Percentiles rank a stretch among this genome's conserved stretches.
Evolutionary conservation across 2,113 vertebrate genomes (phyloP).

Genomic region (Larimichthys polyactis): DNA sequence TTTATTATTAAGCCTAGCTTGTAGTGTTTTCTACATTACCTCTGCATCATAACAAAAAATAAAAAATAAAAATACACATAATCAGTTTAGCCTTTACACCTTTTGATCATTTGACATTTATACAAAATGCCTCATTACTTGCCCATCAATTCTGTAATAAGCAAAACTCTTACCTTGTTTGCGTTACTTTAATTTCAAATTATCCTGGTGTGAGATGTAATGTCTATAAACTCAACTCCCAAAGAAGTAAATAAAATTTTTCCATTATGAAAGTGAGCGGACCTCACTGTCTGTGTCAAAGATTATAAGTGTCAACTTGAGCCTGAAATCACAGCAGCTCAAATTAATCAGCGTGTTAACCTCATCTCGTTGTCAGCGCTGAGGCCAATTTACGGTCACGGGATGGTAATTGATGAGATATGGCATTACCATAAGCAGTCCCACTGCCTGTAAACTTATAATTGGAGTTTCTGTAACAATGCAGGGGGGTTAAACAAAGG

Average conservation of each 20-base stretch:
- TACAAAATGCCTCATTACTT: slow-evolving; percentile 37
- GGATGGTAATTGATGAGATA: slow-evolving; percentile 81
- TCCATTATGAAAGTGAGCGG: slow-evolving; percentile 68
- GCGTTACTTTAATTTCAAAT: slow-evolving; percentile 52
- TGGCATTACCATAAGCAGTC: slow-evolving; percentile 79
- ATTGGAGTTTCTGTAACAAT: slow-evolving; percentile 83
- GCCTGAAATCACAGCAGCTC: slow-evolving; percentile 81
- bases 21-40: slow-evolving; percentile 31
- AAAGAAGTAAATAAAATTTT: slow-evolving; percentile 67
- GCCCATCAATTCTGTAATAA: slow-evolving; percentile 35
- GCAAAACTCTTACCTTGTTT: slow-evolving; percentile 54
- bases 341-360: slow-evolving; percentile 83
- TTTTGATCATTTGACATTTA: slow-evolving; percentile 52
- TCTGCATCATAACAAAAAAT: neutral
- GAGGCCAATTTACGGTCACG: slow-evolving; percentile 80
- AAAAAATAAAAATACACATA: slow-evolving; percentile 16
- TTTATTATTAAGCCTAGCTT: neutral
- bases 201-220: slow-evolving; percentile 44
- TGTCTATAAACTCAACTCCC: slow-evolving; percentile 27
- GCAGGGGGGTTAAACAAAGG: slow-evolving; percentile 77
- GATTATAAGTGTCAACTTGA: slow-evolving; percentile 79
- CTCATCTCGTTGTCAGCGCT: slow-evolving; percentile 77
- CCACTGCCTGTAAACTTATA: slow-evolving; percentile 82
- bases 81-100: neutral
- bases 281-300: slow-evolving; percentile 76